Conservation (phyloP, 2,113 vertebrate genomes). For the Etia nguti region DNA sequence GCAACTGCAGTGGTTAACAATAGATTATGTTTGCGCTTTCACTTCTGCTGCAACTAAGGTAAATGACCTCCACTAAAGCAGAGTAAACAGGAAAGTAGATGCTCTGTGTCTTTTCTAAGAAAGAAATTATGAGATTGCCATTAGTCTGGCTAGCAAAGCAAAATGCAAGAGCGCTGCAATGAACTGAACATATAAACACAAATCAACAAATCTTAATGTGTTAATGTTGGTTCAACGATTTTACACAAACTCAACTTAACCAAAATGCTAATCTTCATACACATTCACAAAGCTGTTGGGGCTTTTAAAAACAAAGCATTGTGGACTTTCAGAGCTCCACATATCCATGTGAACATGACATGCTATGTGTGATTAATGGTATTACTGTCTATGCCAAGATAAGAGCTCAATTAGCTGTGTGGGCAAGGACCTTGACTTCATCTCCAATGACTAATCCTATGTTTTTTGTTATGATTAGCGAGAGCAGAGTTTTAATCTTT, state of each 20-base stretch:
- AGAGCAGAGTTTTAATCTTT: conserved; percentile 49
- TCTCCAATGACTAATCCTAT: conserved; percentile 60
- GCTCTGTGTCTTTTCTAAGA: conserved; percentile 4
- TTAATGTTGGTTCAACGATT: neutral
- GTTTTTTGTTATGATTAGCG: conserved; percentile 60
- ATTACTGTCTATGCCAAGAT: conserved; percentile 42
- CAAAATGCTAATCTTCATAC: neutral
- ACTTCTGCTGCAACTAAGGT: conserved; percentile 36
- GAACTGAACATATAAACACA: neutral
- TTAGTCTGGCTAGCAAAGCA: conserved; percentile 6
- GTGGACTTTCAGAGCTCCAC: neutral
- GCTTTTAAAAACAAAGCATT: conserved; percentile 2
- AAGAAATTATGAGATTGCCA: conserved; percentile 29
- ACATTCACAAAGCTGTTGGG: neutral
- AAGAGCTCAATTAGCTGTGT: conserved; percentile 62
- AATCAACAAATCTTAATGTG: neutral
- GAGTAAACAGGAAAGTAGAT: conserved; percentile 36
- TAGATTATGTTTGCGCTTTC: conserved; percentile 43
- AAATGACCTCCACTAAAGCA: conserved; percentile 31
- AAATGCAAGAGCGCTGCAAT: neutral
- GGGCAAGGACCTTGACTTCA: conserved; percentile 62
- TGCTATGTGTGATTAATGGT: conserved; percentile 56
- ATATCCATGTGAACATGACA: conserved; percentile 27
- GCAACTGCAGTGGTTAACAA: conserved; percentile 49
- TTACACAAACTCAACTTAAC: neutral